A percentile compares a stretch with the other conserved stretches of the same genome.
These are phyloP conservation scores for Hylyphantes graminicola DNA, from an alignment of 1,140 invertebrate species.

Conservation along the genomic window DNA sequence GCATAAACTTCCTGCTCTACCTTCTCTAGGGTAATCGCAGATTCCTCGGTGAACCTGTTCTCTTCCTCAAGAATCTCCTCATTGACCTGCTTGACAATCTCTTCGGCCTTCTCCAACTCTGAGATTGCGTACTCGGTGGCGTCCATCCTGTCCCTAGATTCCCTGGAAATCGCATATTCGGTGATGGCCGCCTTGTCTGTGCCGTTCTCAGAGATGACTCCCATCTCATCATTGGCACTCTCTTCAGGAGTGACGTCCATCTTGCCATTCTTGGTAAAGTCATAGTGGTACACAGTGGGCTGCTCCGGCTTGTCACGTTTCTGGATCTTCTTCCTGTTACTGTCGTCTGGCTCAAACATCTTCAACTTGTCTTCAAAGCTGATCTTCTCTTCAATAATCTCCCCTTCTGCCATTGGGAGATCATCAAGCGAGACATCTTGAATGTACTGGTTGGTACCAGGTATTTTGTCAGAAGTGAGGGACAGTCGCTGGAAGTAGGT, in stretches of 20 bases:
- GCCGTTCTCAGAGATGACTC: too few relatives aligned
- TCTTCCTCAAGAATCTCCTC: slow-evolving; percentile 67
- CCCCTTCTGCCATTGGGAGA: slow-evolving; percentile 65
- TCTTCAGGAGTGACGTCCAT: too few relatives aligned
- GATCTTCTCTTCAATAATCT: slow-evolving; percentile 70
- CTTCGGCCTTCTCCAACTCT: slow-evolving; percentile 65
- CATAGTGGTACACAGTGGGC: slow-evolving; percentile 49
- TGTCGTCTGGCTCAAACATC: slow-evolving; percentile 57
- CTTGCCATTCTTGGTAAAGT: slow-evolving; percentile 34
- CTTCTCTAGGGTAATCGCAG: slow-evolving; percentile 41
- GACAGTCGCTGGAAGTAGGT: slow-evolving; percentile 59
- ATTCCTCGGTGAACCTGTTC: slow-evolving; percentile 27
- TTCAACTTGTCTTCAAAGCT: slow-evolving; percentile 59
- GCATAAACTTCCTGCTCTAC: slow-evolving; percentile 60
- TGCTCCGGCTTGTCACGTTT: slow-evolving; percentile 50
- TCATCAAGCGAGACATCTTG: slow-evolving; percentile 56
- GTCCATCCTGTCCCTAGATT: neutral
- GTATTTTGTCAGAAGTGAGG: slow-evolving; percentile 45
- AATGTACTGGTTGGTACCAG: slow-evolving; percentile 27
- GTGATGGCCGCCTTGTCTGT: too few relatives aligned
- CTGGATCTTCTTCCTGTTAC: slow-evolving; percentile 43
- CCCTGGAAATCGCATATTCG: too few relatives aligned
- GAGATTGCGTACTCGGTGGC: slow-evolving; percentile 20
- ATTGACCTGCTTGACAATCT: slow-evolving; percentile 72
- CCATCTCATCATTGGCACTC: too few relatives aligned